Evolutionary conservation across 2,113 vertebrate genomes (phyloP).

Genomic region (Haplochromis burtoni): DNA sequence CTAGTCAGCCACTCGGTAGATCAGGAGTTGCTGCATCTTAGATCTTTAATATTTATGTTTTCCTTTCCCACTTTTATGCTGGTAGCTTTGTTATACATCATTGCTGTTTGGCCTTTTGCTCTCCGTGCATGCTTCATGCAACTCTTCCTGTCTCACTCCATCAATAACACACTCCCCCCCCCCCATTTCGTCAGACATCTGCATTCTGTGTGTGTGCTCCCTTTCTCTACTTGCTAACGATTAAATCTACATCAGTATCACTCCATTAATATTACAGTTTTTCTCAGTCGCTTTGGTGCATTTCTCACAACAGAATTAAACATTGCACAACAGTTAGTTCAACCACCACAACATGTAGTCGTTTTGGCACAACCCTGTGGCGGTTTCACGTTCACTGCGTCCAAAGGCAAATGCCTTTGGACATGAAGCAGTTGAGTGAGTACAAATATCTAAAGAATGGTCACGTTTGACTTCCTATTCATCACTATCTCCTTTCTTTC

Average conservation of each 20-base stretch:
- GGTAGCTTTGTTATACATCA: neutral
- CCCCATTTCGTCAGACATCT: neutral
- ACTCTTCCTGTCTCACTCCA: constrained; percentile 27
- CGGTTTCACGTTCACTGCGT: no score
- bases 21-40: neutral
- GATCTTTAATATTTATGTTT: constrained; percentile 4
- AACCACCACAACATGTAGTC: no score
- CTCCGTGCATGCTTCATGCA: neutral
- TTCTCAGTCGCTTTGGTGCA: no score
- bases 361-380: no score
- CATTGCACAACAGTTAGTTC: no score
- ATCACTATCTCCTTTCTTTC: no score
- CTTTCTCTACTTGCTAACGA: neutral
- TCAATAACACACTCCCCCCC: neutral
- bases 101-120: neutral
- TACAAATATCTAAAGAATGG: no score
- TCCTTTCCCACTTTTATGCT: neutral
- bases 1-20: neutral
- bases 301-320: no score
- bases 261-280: constrained; percentile 22
- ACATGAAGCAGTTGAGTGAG: no score
- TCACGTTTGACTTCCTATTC: no score
- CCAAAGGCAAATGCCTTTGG: no score
- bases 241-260: constrained; percentile 11
- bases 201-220: neutral